Percentiles rank a stretch among this genome's conserved stretches.
Evolutionary conservation across 2,113 vertebrate species (phyloP).

Genomic region (Siniperca chuatsi): DNA sequence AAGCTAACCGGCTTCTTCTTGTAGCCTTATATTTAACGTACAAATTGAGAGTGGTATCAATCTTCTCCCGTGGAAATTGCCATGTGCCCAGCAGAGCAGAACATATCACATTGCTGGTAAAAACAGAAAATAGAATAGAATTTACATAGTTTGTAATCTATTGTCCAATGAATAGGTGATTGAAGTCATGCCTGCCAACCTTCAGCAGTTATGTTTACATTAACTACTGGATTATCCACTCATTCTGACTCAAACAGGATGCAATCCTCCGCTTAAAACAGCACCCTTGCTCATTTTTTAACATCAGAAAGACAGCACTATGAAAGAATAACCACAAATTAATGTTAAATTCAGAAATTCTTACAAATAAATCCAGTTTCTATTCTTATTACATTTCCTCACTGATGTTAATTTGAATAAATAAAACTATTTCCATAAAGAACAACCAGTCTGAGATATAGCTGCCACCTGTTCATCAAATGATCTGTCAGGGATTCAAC

Average conservation of each 20-base stretch:
- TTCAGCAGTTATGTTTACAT: neutral
- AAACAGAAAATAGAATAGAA: too few species aligned
- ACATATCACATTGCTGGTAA: neutral
- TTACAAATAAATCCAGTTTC: neutral
- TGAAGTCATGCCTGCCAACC: neutral
- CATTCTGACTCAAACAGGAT: conserved; percentile 13
- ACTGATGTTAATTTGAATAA: neutral
- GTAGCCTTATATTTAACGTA: too few species aligned
- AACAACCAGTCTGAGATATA: neutral
- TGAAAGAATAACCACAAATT: neutral
- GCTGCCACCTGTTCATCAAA: neutral
- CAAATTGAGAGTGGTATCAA: too few species aligned
- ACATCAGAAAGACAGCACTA: neutral
- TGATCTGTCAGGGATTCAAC: neutral
- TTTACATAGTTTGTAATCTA: neutral
- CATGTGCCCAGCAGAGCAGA: neutral
- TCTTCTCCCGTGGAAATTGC: neutral
- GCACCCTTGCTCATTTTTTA: neutral
- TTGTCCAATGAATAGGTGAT: neutral
- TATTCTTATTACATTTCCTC: neutral
- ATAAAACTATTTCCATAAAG: neutral
- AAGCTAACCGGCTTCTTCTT: too few species aligned
- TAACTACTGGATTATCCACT: neutral
- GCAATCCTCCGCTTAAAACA: neutral
- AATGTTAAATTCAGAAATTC: neutral